Percentiles rank a stretch among this genome's conserved stretches.
Conservation (phyloP, 2,888 invertebrate species). For the Eurois occulta region DNA sequence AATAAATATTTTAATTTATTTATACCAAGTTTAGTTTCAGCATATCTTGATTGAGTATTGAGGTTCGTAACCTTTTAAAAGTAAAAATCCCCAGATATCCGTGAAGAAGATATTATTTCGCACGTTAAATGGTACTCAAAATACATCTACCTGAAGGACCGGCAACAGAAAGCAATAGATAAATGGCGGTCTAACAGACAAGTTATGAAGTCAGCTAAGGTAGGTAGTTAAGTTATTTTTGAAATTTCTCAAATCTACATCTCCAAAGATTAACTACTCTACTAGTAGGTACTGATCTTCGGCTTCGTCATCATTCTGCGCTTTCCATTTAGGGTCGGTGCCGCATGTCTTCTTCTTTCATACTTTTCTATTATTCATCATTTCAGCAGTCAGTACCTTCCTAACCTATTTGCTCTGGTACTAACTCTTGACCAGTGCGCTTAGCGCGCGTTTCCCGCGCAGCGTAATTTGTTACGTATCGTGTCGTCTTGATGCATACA, state of each 20-base stretch:
- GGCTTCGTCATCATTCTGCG: not conserved
- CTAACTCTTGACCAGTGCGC: no score
- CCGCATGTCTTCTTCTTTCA: not conserved
- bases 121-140: conserved; percentile 84
- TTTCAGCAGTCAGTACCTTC: not conserved
- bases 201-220: conserved; percentile 68
- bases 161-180: conserved; percentile 81
- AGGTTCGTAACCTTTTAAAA: not conserved
- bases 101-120: conserved; percentile 71
- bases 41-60: not conserved
- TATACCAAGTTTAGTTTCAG: conserved; percentile 1
- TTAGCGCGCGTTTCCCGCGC: no score
- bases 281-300: no score
- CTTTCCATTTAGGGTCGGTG: not conserved
- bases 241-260: not conserved
- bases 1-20: not conserved
- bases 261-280: not conserved
- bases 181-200: conserved; percentile 82
- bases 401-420: not conserved
- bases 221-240: conserved; percentile 14
- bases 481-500: no score
- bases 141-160: conserved; percentile 78
- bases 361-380: not conserved
- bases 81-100: conserved; percentile 68
- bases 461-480: no score